Evolutionary conservation across 2,113 vertebrate species (phyloP).

Genomic region (Calidris pugnax): DNA sequence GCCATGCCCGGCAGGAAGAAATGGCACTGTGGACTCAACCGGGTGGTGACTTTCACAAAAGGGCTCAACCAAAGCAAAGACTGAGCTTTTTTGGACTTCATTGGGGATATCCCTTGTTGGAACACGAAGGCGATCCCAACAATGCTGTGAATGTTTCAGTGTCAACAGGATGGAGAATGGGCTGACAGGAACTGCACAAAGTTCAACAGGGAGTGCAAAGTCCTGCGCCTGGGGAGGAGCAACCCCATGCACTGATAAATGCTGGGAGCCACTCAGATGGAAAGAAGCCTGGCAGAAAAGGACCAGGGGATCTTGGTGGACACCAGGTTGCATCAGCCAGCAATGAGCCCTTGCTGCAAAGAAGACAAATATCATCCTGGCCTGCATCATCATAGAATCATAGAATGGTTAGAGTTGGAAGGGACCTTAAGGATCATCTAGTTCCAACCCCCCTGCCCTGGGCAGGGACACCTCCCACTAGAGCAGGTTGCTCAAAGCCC

Average conservation of each 20-base stretch:
- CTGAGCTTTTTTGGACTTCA: neutral
- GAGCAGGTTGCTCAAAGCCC: no score
- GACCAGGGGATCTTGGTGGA: neutral
- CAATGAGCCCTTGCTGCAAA: neutral
- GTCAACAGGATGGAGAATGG: neutral
- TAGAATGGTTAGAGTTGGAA: no score
- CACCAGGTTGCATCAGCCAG: neutral
- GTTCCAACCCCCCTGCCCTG: no score
- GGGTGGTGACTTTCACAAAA: neutral
- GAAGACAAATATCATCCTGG: neutral
- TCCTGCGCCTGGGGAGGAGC: neutral
- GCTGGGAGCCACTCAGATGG: neutral
- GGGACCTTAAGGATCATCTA: no score
- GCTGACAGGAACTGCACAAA: neutral
- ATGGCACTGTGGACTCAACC: neutral
- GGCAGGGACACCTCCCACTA: no score
- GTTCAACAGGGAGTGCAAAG: neutral
- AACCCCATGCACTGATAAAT: no score
- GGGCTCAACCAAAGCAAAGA: neutral
- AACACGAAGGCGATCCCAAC: neutral
- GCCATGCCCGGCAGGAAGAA: neutral
- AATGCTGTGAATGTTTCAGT: neutral
- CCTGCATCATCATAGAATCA: neutral
- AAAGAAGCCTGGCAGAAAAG: neutral
- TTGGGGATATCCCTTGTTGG: neutral